Base-by-base conservation (phyloP, 2,113 vertebrate species). In the Butorides virescens region DNA sequence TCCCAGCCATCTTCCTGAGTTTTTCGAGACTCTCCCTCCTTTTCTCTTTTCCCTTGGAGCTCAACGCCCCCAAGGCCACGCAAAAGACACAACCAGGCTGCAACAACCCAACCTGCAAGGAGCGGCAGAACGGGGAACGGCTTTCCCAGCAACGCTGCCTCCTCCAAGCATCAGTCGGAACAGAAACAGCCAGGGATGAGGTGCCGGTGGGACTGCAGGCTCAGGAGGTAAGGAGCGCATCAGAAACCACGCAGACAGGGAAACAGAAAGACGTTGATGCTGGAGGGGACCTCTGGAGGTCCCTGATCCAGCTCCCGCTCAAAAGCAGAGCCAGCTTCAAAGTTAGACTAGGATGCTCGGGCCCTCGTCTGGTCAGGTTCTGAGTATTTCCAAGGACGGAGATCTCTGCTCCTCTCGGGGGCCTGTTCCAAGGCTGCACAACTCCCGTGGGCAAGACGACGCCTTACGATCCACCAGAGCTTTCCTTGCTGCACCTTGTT, bases 41-140 rank as follows among this genome's bases (percentile, higher is more conserved):
- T 58, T 26, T 36, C n/a, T 58, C 32, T 32, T 11, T 26, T 12
- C 17, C 50, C 21, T 5, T 18, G 22, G 13, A 49, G 46, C 52
- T 29, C 39, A 9, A n/a, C 1, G 13, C 47, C 23, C 16, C 62
- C 0, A 30, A 52, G 37, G 16, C 19, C 5, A 4, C 1, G 3
- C n/a, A 11, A 29, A 13, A 13, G 47, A 23, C 49, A 17, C 37
- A 7, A 13, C 44, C 66, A 13, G 10, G 46, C 0, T 13, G 52
- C 42, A 15, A 15, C 23, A 22, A 30, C 25, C n/a, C 73, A 53
- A n/a, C 16, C 39, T 6, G 19, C 13, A 4, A 11, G 67, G 50
- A n/a, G 29, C 13, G 34, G 58, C 34, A 5, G 58, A 2, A 9
- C 0, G 15, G 34, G 56, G 34, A 10, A 4, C 21, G 49, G n/a